These are phyloP conservation scores for Neoascia interrupta DNA, from an alignment of 2,888 invertebrate genomes.

Conservation along the genomic window DNA sequence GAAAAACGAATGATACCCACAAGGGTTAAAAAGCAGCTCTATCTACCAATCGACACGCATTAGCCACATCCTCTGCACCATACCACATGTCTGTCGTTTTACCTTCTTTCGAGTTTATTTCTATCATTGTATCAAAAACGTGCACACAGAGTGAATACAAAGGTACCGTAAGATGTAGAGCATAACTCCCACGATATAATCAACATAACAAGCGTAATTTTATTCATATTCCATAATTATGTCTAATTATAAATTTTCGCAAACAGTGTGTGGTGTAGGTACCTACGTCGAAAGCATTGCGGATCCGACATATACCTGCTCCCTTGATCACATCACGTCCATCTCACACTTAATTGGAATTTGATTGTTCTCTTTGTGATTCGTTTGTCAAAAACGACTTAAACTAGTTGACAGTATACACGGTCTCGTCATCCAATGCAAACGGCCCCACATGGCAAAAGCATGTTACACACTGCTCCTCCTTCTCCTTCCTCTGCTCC, in stretches of 20 bases:
- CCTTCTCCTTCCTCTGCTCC: not conserved
- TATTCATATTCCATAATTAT: slow-evolving; percentile 34
- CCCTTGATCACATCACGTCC: slow-evolving; percentile 52
- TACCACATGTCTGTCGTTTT: too few species aligned
- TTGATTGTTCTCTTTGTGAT: slow-evolving; percentile 58
- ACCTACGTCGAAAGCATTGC: not conserved
- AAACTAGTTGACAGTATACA: slow-evolving; percentile 51
- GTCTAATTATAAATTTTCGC: slow-evolving; percentile 55
- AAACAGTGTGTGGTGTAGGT: slow-evolving; percentile 14
- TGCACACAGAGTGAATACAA: too few species aligned
- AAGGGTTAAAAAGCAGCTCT: too few species aligned
- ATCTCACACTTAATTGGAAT: slow-evolving; percentile 63
- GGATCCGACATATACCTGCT: not conserved
- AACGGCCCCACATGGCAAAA: slow-evolving; percentile 33
- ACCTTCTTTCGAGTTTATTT: too few species aligned
- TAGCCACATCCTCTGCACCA: too few species aligned
- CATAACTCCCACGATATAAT: slow-evolving; percentile 47
- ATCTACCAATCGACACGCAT: too few species aligned
- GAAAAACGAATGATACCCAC: too few species aligned
- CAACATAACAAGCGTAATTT: slow-evolving; percentile 34
- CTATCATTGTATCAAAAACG: too few species aligned
- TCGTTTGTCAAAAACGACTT: slow-evolving; percentile 44
- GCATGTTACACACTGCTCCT: slow-evolving; percentile 36
- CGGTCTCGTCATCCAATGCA: slow-evolving; percentile 32
- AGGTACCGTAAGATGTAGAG: too few species aligned